Percentiles rank a stretch among this genome's conserved stretches.
Evolutionary conservation across 2,888 invertebrate genomes (phyloP).

Genomic region (Vandiemenella viatica): DNA sequence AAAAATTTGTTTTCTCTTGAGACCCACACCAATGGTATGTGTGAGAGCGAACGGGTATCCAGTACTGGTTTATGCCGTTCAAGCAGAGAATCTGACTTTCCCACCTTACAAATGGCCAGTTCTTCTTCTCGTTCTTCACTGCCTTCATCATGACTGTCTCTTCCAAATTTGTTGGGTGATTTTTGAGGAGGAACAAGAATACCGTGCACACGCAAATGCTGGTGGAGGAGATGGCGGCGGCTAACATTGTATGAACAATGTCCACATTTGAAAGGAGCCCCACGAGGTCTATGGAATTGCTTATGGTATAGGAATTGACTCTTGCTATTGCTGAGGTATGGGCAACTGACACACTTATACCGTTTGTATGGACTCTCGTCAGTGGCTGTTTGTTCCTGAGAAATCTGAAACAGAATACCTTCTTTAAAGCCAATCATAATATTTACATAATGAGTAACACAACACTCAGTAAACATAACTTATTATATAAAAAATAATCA

Average conservation of each 20-base stretch:
- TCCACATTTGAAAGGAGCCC: slow-evolving; percentile 64
- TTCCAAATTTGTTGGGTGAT: slow-evolving; percentile 6
- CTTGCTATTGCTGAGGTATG: slow-evolving; percentile 72
- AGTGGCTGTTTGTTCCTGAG: not conserved
- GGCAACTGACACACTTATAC: slow-evolving; percentile 65
- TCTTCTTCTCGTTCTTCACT: slow-evolving; percentile 32
- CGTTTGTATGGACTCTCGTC: slow-evolving; percentile 35
- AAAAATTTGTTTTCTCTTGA: slow-evolving; percentile 53
- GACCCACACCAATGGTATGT: slow-evolving; percentile 62
- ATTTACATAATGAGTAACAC: too few species aligned
- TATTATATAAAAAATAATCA: too few species aligned
- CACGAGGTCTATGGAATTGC: slow-evolving; percentile 62
- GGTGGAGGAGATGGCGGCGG: slow-evolving; percentile 64
- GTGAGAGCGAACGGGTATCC: slow-evolving; percentile 36
- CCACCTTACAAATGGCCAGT: too few species aligned
- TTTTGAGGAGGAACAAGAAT: slow-evolving; percentile 27
- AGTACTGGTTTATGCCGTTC: slow-evolving; percentile 14
- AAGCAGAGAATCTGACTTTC: too few species aligned
- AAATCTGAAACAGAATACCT: not conserved
- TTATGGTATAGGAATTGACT: slow-evolving; percentile 77
- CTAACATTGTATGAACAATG: slow-evolving; percentile 72
- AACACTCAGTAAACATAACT: too few species aligned
- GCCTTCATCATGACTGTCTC: slow-evolving; percentile 26
- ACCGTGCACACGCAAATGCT: slow-evolving; percentile 64
- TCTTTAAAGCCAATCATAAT: too few species aligned